Base-by-base conservation (phyloP, 2,113 vertebrate species). In the Corythornis cristatus region DNA sequence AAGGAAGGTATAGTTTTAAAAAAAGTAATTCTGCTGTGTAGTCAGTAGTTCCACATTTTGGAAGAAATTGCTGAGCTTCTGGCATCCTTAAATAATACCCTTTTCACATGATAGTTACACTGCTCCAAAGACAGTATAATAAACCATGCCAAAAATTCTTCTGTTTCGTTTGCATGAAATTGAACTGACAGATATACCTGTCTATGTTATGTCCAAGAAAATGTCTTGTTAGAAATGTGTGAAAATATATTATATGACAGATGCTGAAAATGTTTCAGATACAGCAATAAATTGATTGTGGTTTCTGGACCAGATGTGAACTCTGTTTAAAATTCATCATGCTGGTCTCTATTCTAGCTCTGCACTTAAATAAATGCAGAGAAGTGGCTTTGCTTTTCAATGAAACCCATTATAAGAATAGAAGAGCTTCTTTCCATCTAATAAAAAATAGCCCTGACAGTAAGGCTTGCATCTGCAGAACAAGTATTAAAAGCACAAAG, bases 241-340 rank as follows among this genome's bases (percentile, higher is more conserved):
- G 95, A 98, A 97, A 98, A 98, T 97, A 97, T 95, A 97, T 96
- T 97, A 97, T 95, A 96, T 98, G 97, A 96, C 97, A 97, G 97
- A 97, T 54, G 74, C 95, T 97, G 96, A 98, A 97, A 97, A 95
- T 97, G 93, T 95, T 97, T 98, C 96, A 97, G 97, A 97, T 96
- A 89, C 88, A 96, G 96, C 94, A 97, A 96, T 97, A 97, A 96
- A 97, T 89, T 95, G 96, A 96, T 97, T 97, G 96, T 97, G 96
- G 96, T 91, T 96, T 97, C 96, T 96, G 96, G 96, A 96, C 95
- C 97, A 98, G 97, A 98, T 97, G 97, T 97, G 97, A 93, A 95
- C 95, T 93, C 89, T 95, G 95, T 94, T 97, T 97, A 97, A 97
- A 97, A 96, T 96, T 95, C 95, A 96, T 96, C 92, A 83, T 96